phyloP scores from a whole-genome alignment of 2,888 invertebrate species.

The Agrotis puta region DNA sequence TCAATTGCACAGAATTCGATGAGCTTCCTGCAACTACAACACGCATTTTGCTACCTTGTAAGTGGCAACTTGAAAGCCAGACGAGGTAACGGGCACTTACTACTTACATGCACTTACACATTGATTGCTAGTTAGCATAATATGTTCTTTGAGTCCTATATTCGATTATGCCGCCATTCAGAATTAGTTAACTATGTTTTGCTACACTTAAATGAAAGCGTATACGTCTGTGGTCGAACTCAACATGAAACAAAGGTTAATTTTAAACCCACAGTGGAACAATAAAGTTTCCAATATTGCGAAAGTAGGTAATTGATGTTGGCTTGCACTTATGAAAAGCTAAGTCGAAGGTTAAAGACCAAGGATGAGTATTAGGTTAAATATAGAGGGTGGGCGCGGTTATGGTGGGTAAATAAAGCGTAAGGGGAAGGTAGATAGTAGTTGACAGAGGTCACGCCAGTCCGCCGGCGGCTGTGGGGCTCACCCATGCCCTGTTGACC shows the following conservation, averaged over 20 bases:
- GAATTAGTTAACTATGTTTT: slow-evolving; percentile 18
- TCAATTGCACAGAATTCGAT: slow-evolving; percentile 63
- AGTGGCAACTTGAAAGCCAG: slow-evolving; percentile 58
- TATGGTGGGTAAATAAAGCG: slow-evolving; percentile 76
- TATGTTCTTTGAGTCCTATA: slow-evolving; percentile 53
- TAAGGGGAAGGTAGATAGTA: slow-evolving; percentile 75
- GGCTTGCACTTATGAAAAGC: slow-evolving; percentile 59
- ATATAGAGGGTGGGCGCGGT: slow-evolving; percentile 75
- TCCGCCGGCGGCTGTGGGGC: slow-evolving; percentile 65
- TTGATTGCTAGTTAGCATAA: slow-evolving; percentile 62
- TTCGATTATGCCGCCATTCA: slow-evolving; percentile 32
- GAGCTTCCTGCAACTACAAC: slow-evolving; percentile 67
- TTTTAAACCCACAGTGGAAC: slow-evolving; percentile 41
- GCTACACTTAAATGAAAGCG: slow-evolving; percentile 11
- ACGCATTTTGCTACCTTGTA: slow-evolving; percentile 64
- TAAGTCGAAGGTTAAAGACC: slow-evolving; percentile 79
- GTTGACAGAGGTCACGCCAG: slow-evolving; percentile 76
- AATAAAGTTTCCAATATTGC: slow-evolving; percentile 56
- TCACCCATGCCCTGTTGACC: slow-evolving; percentile 74
- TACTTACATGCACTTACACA: slow-evolving; percentile 63
- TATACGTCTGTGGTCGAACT: slow-evolving; percentile 11
- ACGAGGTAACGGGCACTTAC: slow-evolving; percentile 56
- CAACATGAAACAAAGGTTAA: slow-evolving; percentile 33
- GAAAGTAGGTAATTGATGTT: slow-evolving; percentile 64
- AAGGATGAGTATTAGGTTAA: slow-evolving; percentile 71